Conservation (phyloP, 2,113 vertebrate species). For the Callithrix jacchus region DNA sequence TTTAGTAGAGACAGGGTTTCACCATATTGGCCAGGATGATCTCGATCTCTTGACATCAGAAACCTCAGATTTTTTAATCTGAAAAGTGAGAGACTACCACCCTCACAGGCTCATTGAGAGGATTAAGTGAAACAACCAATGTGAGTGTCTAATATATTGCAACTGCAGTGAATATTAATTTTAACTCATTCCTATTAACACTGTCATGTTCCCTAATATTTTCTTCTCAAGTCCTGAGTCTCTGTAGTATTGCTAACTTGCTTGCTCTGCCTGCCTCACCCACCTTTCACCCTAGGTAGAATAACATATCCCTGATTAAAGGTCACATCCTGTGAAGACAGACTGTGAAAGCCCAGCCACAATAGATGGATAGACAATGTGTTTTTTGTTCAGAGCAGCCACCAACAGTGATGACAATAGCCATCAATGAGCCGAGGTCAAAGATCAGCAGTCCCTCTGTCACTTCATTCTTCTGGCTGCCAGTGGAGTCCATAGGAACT, state of each 20-base stretch:
- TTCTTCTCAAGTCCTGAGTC: not conserved
- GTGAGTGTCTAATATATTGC: not conserved
- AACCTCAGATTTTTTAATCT: not conserved
- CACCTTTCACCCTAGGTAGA: conserved; percentile 9
- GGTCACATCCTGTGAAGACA: conserved; percentile 8
- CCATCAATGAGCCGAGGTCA: conserved; percentile 79
- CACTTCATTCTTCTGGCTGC: conserved; percentile 75
- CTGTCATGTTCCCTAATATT: not conserved
- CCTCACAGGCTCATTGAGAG: not conserved
- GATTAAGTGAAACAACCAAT: not conserved
- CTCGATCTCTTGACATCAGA: too few species aligned
- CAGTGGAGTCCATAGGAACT: conserved; percentile 78
- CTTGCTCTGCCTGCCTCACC: conserved; percentile 31
- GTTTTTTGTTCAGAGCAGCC: conserved; percentile 65
- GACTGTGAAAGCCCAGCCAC: conserved; percentile 47
- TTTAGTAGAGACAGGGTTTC: too few species aligned
- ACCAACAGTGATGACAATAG: conserved; percentile 67
- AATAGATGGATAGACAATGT: conserved; percentile 63
- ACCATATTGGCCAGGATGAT: too few species aligned
- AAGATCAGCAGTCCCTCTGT: conserved; percentile 77
- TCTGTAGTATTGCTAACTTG: not conserved
- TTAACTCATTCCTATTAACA: not conserved
- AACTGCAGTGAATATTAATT: not conserved
- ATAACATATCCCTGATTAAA: conserved; percentile 57
- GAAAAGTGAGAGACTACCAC: not conserved